Percentiles rank a stretch among this genome's conserved stretches.
Evolutionary conservation across 2,113 vertebrate genomes (phyloP).

Genomic region (Meriones unguiculatus): DNA sequence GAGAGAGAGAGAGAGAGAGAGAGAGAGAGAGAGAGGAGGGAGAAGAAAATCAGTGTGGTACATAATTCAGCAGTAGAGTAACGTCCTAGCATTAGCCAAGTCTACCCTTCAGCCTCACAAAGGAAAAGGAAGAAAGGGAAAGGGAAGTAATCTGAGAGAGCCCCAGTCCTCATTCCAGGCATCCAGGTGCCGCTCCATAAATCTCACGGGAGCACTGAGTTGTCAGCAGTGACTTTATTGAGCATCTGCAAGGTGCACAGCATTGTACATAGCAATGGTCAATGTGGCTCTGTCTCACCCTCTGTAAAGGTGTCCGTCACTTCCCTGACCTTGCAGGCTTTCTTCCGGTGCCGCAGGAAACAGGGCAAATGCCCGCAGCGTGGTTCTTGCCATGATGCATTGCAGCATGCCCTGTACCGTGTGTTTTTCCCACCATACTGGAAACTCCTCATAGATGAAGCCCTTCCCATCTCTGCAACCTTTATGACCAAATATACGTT

Average conservation of each 20-base stretch:
- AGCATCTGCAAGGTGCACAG: constrained; percentile 42
- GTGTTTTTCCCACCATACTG: background rate
- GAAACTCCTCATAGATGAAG: background rate
- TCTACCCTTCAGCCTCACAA: background rate
- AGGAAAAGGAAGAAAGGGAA: background rate
- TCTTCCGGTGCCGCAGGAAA: background rate
- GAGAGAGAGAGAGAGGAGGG: background rate
- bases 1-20: background rate
- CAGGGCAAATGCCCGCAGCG: background rate
- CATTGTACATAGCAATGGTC: constrained; percentile 56
- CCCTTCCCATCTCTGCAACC: background rate
- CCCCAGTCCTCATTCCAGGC: background rate
- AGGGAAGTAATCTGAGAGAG: background rate
- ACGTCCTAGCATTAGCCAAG: background rate
- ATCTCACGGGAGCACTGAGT: background rate
- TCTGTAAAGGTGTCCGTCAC: background rate
- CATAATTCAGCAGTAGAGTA: background rate
- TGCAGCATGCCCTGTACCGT: rapidly evolving
- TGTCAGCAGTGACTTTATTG: constrained; percentile 72
- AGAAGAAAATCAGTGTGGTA: background rate
- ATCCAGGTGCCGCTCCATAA: background rate
- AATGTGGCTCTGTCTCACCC: background rate
- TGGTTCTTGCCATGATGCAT: rapidly evolving
- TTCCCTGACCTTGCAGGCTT: background rate
- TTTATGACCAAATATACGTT: background rate